Evolutionary conservation across 2,888 invertebrate genomes (phyloP), one percentile per base, ranked within the genome.

Genomic region (Hypselothyrea guttata): DNA sequence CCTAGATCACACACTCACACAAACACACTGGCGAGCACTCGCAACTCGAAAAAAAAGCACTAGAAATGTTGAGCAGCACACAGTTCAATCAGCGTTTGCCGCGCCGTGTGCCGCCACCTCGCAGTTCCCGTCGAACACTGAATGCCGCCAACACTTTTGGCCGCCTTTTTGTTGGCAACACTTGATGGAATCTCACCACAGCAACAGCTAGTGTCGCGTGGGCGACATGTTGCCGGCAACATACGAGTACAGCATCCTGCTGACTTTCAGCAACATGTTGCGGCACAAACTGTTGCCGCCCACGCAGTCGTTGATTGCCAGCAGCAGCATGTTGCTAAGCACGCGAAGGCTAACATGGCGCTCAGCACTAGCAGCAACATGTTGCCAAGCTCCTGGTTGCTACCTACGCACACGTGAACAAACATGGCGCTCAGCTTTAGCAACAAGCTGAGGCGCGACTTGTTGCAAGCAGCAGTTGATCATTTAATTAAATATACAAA

Each of bases 361-460:
- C 4, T 13, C 5, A 12, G 40, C 8, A 28, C 9, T 9, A 13
- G 15, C 9, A 41, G 79, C 71, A 75, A 75, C 72, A 72, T 73
- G 79, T 66, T 79, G 81, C 72, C 38, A 31, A 16, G 11, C 12
- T 42, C 66, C 81, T 60, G 71, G 72, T 79, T 73, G 72, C 56
- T 53, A 46, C 5, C 22, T 22, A 22, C 7, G 2, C 0, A 22
- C 3, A 7, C 2, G 2, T 9, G 2, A 30, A 30, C n/a, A n/a
- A 22, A 22, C 22, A 22, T 22, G 3, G 3, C 22, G 5, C 22
- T 22, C 5, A 22, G 3, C 22, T 22, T 22, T 5, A 5, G 22
- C 22, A 22, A 22, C 22, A 22, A 22, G 22, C 22, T 22, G 22
- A 22, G 22, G 3, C 5, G 22, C 22, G 34, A 46, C 38, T 30